Percentiles rank a stretch among this genome's conserved stretches.
Evolutionary conservation across 2,797 vertebrate species (phyloP).

Genomic region (Picus viridis): DNA sequence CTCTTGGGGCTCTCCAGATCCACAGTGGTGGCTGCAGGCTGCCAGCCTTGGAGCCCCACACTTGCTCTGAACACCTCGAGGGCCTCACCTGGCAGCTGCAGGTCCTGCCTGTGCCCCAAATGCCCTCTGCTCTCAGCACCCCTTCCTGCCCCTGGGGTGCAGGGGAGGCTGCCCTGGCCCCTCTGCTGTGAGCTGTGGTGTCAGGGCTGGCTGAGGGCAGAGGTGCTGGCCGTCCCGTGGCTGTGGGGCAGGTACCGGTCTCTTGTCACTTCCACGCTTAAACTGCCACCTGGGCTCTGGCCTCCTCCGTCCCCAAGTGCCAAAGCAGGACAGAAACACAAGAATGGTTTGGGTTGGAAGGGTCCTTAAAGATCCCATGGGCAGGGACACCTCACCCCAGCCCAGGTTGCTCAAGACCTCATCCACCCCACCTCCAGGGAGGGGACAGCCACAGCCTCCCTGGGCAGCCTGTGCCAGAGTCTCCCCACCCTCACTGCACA

Average conservation of each 20-base stretch:
- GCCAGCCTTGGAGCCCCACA: background rate
- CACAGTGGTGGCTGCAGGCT: background rate
- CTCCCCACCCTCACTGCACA: too few species aligned
- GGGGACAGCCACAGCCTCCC: too few species aligned
- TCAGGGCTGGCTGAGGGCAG: background rate
- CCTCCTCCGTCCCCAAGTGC: background rate
- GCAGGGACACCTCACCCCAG: too few species aligned
- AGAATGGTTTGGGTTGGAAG: too few species aligned
- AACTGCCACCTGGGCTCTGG: background rate
- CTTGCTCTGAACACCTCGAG: background rate
- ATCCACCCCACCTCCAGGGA: too few species aligned
- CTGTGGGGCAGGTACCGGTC: rapidly evolving
- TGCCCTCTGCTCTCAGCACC: background rate
- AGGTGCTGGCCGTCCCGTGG: rapidly evolving
- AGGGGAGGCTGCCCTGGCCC: background rate
- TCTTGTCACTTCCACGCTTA: background rate
- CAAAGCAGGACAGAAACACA: background rate
- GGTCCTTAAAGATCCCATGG: too few species aligned
- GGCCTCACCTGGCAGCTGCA: rapidly evolving
- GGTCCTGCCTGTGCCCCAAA: background rate
- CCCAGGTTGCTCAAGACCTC: too few species aligned
- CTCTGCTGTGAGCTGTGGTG: rapidly evolving
- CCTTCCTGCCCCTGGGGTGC: background rate
- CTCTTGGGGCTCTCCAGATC: background rate
- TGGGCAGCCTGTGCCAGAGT: too few species aligned